A percentile compares a stretch with the other conserved stretches of the same genome.
phyloP scores from a whole-genome alignment of 2,888 invertebrate species.

The Allophyes oxyacanthae region DNA sequence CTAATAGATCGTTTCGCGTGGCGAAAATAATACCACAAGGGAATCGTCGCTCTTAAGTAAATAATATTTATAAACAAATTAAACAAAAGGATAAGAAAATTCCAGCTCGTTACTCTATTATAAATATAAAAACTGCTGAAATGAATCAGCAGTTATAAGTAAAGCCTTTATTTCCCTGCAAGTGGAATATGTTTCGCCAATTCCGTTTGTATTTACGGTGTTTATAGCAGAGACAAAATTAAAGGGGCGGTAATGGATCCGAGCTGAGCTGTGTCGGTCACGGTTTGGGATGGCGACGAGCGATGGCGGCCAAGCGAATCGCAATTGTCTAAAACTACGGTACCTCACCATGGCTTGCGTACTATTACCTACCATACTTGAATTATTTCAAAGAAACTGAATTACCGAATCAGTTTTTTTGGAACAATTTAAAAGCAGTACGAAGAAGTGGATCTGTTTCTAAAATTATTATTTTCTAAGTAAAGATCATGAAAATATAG shows the following conservation, averaged over 20 bases:
- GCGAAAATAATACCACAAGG: too few relatives aligned
- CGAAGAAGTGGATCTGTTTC: too few relatives aligned
- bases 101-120: too few relatives aligned
- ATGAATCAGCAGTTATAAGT: neutral
- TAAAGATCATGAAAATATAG: neutral
- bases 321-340: slow-evolving; percentile 66
- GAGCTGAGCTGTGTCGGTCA: slow-evolving; percentile 48
- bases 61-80: too few relatives aligned
- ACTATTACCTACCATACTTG: slow-evolving; percentile 26
- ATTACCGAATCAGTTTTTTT: too few relatives aligned
- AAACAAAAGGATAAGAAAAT: too few relatives aligned
- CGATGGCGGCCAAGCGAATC: slow-evolving; percentile 59
- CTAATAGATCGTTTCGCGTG: too few relatives aligned
- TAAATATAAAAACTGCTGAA: too few relatives aligned
- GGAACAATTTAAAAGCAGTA: too few relatives aligned
- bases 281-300: slow-evolving; percentile 51
- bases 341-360: slow-evolving; percentile 48
- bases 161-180: too few relatives aligned
- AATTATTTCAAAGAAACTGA: slow-evolving; percentile 24
- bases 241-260: slow-evolving; percentile 41
- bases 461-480: too few relatives aligned
- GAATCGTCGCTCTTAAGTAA: too few relatives aligned
- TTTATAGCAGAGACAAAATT: slow-evolving; percentile 10
- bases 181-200: neutral
- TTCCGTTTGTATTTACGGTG: slow-evolving; percentile 21